Conservation (phyloP, 2,113 vertebrate species). For the Malurus melanocephalus region DNA sequence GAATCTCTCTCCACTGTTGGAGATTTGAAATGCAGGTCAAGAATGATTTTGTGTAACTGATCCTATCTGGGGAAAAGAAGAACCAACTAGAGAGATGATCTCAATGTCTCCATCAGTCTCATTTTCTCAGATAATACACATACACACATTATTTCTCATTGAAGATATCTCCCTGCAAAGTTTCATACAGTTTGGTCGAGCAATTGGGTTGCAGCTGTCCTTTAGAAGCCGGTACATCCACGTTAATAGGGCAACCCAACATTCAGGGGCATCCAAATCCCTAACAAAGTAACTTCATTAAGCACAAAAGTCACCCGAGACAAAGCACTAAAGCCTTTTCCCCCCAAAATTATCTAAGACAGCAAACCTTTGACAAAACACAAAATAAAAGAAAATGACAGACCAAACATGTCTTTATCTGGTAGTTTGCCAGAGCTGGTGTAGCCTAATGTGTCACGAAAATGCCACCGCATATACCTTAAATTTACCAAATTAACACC, state of each 20-base stretch:
- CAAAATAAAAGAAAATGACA: not conserved
- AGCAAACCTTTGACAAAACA: not conserved
- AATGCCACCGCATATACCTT: not conserved
- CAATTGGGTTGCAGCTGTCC: not conserved
- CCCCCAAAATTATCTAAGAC: not conserved
- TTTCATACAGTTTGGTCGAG: not conserved
- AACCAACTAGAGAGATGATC: rapidly evolving
- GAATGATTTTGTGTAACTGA: not conserved
- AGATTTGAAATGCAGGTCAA: not conserved
- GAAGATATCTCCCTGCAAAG: not conserved
- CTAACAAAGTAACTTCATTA: not conserved
- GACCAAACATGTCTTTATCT: not conserved
- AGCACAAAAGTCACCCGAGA: not conserved
- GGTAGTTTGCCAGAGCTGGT: not conserved
- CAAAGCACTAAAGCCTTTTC: not conserved
- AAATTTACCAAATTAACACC: not conserved
- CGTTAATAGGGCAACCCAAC: not conserved
- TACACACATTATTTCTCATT: not conserved
- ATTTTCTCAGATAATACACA: not conserved
- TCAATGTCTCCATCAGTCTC: not conserved
- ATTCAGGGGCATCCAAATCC: not conserved
- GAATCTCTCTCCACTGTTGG: rapidly evolving
- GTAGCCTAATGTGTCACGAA: not conserved
- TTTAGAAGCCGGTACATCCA: not conserved
- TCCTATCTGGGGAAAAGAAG: not conserved